A percentile compares a stretch with the other conserved stretches of the same genome.
Evolutionary conservation across 2,113 vertebrate genomes (phyloP).

Genomic region (Psophia crepitans): DNA sequence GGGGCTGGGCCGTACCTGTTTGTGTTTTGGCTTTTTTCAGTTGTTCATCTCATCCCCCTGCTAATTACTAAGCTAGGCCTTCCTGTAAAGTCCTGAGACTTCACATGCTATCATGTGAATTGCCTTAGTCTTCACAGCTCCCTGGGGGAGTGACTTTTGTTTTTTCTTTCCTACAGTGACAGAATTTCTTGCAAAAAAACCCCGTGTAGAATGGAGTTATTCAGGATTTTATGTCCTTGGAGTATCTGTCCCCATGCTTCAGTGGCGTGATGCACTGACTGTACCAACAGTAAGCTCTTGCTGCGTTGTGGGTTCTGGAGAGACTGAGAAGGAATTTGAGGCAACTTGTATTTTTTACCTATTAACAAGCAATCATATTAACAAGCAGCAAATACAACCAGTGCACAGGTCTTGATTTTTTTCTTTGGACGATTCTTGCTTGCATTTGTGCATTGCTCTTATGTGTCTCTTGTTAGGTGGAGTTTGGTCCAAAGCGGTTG

Average conservation of each 20-base stretch:
- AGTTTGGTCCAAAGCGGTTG: neutral
- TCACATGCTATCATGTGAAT: neutral
- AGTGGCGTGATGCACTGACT: neutral
- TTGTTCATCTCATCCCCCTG: neutral
- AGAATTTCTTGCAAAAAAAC: neutral
- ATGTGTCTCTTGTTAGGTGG: rapidly evolving
- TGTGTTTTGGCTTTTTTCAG: neutral
- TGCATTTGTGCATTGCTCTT: rapidly evolving
- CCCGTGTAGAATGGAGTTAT: rapidly evolving
- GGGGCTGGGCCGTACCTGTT: neutral
- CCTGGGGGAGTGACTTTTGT: neutral
- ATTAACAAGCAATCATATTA: too few species aligned
- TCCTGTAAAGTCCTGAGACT: neutral
- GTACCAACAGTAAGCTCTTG: neutral
- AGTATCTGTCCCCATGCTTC: neutral
- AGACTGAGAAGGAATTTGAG: neutral
- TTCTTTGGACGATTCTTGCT: neutral
- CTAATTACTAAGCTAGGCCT: neutral
- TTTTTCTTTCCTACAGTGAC: neutral
- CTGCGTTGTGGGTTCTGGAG: neutral
- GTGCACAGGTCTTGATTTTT: neutral
- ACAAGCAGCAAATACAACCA: neutral
- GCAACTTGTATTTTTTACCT: neutral
- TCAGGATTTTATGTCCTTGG: neutral
- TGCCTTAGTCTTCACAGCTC: neutral